These are phyloP conservation scores for Passer domesticus DNA, from an alignment of 2,113 vertebrate genomes.

Conservation along the genomic window DNA sequence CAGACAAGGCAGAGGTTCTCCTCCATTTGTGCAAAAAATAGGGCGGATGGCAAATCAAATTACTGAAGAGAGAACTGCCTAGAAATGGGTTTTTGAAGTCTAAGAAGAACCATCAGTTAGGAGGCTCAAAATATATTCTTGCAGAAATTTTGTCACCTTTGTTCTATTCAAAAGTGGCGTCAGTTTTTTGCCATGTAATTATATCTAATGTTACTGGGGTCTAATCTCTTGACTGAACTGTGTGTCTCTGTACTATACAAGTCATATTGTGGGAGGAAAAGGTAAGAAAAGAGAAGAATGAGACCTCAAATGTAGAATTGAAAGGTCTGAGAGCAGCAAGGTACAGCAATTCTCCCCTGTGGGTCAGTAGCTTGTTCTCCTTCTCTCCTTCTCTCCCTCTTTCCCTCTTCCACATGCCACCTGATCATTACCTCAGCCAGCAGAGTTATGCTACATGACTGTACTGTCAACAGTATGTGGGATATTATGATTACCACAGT, in stretches of 20 bases:
- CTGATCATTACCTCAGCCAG: constrained; percentile 40
- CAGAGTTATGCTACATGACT: constrained; percentile 40
- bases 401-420: not conserved
- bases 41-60: not conserved
- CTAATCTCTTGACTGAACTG: not conserved
- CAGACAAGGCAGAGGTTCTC: not conserved
- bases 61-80: not conserved
- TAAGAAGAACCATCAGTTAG: not conserved
- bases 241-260: not conserved
- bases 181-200: not conserved
- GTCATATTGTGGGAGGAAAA: not conserved
- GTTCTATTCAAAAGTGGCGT: not conserved
- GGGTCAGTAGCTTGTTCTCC: not conserved
- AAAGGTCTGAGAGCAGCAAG: constrained; percentile 20
- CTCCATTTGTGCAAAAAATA: not conserved
- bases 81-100: not conserved
- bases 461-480: constrained; percentile 18
- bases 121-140: not conserved
- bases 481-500: constrained; percentile 34
- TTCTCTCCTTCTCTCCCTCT: not conserved
- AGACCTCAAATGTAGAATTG: not conserved
- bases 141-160: not conserved
- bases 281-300: not conserved
- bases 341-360: not conserved
- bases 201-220: not conserved